Base-by-base conservation (phyloP, 2,888 invertebrate genomes). In the Epistrophe eligans region DNA sequence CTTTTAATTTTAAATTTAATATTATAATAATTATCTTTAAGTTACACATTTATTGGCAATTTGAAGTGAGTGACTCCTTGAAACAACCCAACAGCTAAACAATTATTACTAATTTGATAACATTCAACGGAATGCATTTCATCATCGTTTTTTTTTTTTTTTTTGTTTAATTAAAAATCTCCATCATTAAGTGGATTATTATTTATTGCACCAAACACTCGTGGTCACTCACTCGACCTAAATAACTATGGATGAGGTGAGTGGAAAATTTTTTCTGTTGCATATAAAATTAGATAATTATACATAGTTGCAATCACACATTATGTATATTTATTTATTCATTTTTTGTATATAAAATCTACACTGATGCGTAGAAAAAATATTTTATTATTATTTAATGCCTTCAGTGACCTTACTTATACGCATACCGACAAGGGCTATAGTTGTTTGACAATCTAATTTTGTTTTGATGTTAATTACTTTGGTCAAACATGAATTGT, bases 241-340 rank as follows among this genome's bases (percentile, higher is more conserved):
- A 82, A 82, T 82, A 35, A 70, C 28, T 38, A 85, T 85, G 85
- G 85, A 85, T 70, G 85, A 82, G 85, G 85, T 85, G 71, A 82
- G 82, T 85, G 82, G 57, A 71, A 64, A 13, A 38, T 45, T 32
- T 58, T 1, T 24, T 32, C 24, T 35, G 66, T 84, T 84, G 58
- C 66, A 66, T 72, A 84, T 8, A 84, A 57, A 74, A 74, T 70
- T 52, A 66, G 55, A 55, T 4, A 55, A 55, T 32, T 55, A 15
- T 24, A 24, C 1, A 19, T 52, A 10, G 40, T 45, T 24, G 66
- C 40, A 50, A 15, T 32, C 15, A 28, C n/a, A 57, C 4, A n/a
- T 5, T 32, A 17, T 52, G n/a, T n/a, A n/a, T n/a, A n/a, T n/a
- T n/a, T n/a, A n/a, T n/a, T 24, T 24, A 24, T 24, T 2, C 24